Base-by-base conservation (phyloP, 2,888 invertebrate species). In the Scelioninae gen. 1 region DNA sequence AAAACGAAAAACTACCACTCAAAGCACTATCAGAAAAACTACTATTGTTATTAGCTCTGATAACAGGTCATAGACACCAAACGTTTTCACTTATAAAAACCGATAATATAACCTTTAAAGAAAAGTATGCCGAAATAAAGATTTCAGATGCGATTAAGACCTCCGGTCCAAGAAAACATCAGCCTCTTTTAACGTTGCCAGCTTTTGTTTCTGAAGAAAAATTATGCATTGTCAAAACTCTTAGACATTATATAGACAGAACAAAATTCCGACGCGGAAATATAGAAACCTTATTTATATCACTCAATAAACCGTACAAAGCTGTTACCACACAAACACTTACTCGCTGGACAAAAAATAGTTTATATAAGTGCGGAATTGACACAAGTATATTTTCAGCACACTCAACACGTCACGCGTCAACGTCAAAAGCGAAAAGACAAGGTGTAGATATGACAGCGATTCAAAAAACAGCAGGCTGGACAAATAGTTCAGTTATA, bases 351-450 rank as follows among this genome's bases (percentile, higher is more conserved):
- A 43, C n/a, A 6, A 43, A 43, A 43, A 11, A 10, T n/a, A n/a
- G 9, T 2, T 43, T 43, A 43, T 2, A 43, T 0, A 5, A 43
- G n/a, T 43, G 43, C 5, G n/a, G n/a, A 38, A 5, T 75, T 10
- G 76, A 60, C 8, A 60, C 60, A 0, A n/a, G 38, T 10, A 40
- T 60, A 32, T 68, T 68, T 43, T 58, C 68, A 0, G 58, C 66
- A 2, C 34, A 58, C 16, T 49, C 55, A n/a, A 75, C 65, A 10
- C 45, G 65, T 3, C 56, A 75, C n/a, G 66, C 76, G 0, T 38
- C 76, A 5, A 60, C 66, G 5, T 66, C 66, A 0, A 43, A 66
- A n/a, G 76, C 76, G n/a, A 40, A 43, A 40, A 76, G 34, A 40
- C 40, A 60, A 9, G 76, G 66, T 9, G 53, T 77, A 0, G 15